Evolutionary conservation across 2,113 vertebrate genomes (phyloP).

Genomic region (Syngnathus scovelli): DNA sequence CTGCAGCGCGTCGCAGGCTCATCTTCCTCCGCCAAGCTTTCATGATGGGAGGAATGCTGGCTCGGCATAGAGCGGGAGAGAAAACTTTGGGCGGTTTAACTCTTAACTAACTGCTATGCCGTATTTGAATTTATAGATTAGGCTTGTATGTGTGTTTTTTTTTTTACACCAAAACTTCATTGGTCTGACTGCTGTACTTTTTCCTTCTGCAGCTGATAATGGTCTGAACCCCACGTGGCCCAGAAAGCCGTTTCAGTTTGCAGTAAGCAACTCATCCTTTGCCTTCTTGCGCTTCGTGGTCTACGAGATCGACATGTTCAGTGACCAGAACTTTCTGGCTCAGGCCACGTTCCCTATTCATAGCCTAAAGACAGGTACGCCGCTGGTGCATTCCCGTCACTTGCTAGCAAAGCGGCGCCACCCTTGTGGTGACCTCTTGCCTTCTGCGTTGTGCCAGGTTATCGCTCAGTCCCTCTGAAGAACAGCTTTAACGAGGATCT

Average conservation of each 20-base stretch:
- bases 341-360: constrained; percentile 92
- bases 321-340: constrained; percentile 94
- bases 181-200: background rate
- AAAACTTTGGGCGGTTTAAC: no score
- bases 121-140: no score
- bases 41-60: no score
- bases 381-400: background rate
- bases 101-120: no score
- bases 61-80: no score
- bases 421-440: background rate
- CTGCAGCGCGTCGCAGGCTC: no score
- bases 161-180: background rate
- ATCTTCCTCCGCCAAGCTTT: no score
- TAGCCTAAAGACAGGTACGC: constrained; percentile 86
- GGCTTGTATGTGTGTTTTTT: no score
- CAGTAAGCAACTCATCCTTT: constrained; percentile 86
- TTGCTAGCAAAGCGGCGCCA: background rate
- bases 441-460: constrained; percentile 69
- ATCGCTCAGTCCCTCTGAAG: constrained; percentile 90
- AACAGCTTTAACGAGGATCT: constrained; percentile 97
- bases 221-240: constrained; percentile 94
- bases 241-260: constrained; percentile 84
- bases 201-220: constrained; percentile 80
- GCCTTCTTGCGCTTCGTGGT: constrained; percentile 95
- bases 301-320: constrained; percentile 99